These are phyloP conservation scores for Heliconius ethilla DNA, from an alignment of 2,888 invertebrate genomes.

Conservation along the genomic window DNA sequence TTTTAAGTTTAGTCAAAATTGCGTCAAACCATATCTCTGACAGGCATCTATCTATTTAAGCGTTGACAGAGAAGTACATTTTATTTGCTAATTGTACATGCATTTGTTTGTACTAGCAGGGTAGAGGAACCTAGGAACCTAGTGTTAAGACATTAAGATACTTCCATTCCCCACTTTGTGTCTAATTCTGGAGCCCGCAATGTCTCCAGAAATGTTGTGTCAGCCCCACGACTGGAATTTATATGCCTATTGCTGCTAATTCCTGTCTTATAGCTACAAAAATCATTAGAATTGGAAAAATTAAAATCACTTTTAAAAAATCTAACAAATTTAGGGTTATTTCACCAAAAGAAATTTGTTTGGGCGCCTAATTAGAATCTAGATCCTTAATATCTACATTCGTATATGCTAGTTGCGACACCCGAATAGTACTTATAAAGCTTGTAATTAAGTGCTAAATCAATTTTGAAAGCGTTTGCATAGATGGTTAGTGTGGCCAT, in stretches of 20 bases:
- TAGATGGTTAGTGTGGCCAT: conserved; percentile 29
- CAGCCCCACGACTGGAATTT: too few relatives aligned
- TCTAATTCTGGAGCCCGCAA: too few relatives aligned
- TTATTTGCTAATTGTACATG: conserved; percentile 20
- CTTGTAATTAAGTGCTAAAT: conserved; percentile 31
- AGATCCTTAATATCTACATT: not conserved
- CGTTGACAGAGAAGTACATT: conserved; percentile 35
- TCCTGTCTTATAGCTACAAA: too few relatives aligned
- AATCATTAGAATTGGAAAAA: too few relatives aligned
- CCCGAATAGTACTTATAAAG: conserved; percentile 25
- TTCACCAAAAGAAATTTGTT: too few relatives aligned
- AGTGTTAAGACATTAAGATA: too few relatives aligned
- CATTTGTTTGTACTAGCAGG: not conserved
- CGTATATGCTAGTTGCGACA: not conserved
- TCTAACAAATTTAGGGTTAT: too few relatives aligned
- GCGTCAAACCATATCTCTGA: conserved; percentile 33
- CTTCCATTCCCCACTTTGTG: too few relatives aligned
- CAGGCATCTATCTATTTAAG: conserved; percentile 29
- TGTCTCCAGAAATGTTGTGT: too few relatives aligned
- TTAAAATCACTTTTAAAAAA: too few relatives aligned
- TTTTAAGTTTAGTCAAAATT: conserved; percentile 34
- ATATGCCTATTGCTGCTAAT: too few relatives aligned
- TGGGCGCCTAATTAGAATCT: not conserved
- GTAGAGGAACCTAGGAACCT: too few relatives aligned
- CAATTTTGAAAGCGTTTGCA: conserved; percentile 32